A percentile compares a stretch with the other conserved stretches of the same genome.
phyloP scores from a whole-genome alignment of 2,113 vertebrate genomes.

The Lepus timidus region DNA sequence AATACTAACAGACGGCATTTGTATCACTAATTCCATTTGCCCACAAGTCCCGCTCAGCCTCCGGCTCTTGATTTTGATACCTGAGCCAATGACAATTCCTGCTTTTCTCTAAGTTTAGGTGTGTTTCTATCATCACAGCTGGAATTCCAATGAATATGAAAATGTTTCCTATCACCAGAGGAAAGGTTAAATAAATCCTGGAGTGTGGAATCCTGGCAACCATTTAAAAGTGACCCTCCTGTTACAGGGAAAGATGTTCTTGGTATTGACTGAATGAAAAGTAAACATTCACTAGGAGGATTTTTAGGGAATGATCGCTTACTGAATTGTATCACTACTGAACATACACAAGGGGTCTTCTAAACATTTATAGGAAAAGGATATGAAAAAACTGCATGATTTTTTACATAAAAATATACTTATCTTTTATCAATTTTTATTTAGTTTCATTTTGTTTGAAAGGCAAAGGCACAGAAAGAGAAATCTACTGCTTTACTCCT shows the following conservation, averaged over 20 bases:
- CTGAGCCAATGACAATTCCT: not conserved
- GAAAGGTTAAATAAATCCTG: not conserved
- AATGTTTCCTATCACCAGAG: no score
- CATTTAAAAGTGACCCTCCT: not conserved
- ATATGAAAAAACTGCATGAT: no score
- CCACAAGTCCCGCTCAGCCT: not conserved
- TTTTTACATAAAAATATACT: no score
- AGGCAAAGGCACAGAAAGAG: no score
- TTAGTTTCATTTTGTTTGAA: no score
- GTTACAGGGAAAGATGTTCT: not conserved
- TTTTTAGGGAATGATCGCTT: not conserved
- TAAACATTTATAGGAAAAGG: no score
- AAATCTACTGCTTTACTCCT: no score
- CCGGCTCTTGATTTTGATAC: not conserved
- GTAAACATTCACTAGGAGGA: not conserved
- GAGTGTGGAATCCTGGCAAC: not conserved
- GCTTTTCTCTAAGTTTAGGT: not conserved
- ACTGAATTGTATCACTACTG: not conserved
- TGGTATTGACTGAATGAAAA: not conserved
- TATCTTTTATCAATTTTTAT: no score
- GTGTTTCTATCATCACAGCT: not conserved
- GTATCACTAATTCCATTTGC: not conserved
- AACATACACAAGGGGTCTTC: not conserved
- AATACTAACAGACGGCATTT: not conserved
- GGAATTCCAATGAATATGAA: not conserved